Conservation (phyloP, 2,113 vertebrate species). For the Stigmatopora argus region DNA sequence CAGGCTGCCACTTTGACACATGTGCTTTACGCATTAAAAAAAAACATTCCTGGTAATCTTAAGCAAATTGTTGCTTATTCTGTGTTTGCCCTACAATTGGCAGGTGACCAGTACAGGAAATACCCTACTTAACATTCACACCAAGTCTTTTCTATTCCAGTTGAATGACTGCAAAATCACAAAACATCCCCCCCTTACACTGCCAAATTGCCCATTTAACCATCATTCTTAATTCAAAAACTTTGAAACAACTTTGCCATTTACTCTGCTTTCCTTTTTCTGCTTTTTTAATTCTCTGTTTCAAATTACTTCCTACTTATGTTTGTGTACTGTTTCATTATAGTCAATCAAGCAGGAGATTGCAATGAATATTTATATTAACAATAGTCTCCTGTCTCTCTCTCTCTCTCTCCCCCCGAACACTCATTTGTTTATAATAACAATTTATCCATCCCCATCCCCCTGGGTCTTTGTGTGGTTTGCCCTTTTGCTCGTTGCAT, state of each 20-base stretch:
- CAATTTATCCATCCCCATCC: conserved; percentile 28
- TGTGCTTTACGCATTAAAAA: background rate
- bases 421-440: conserved; percentile 2
- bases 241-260: conserved; percentile 24
- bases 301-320: background rate
- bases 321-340: background rate
- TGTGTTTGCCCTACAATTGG: background rate
- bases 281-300: background rate
- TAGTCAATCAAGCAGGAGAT: conserved; percentile 5
- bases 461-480: conserved; percentile 17
- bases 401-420: conserved; percentile 7
- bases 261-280: background rate
- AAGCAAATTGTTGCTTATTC: background rate
- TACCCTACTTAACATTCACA: background rate
- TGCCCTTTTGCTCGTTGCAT: conserved; percentile 33
- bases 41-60: background rate
- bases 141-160: background rate
- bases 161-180: background rate
- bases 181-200: background rate
- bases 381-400: conserved; percentile 24
- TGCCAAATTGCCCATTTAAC: background rate
- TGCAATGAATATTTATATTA: conserved; percentile 30
- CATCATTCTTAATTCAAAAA: conserved; percentile 1
- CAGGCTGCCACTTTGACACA: no score
- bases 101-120: background rate